These are phyloP conservation scores for Ostrea denselamellosa DNA, from an alignment of 1,140 invertebrate genomes.

Conservation along the genomic window DNA sequence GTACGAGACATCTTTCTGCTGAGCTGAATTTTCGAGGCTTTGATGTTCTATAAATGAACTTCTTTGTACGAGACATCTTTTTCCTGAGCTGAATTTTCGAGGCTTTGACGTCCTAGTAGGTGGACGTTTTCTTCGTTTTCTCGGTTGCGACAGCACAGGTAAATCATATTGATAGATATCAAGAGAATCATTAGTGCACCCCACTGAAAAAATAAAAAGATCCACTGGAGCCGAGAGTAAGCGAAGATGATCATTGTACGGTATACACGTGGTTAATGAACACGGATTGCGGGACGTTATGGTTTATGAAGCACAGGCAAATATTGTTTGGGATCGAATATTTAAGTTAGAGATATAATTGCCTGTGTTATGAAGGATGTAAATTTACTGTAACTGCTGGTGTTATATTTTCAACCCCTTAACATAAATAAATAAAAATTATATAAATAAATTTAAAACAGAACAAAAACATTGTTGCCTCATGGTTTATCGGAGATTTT, in stretches of 20 bases:
- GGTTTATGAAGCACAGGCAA: too few relatives aligned
- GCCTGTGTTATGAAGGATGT: too few relatives aligned
- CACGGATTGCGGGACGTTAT: background rate
- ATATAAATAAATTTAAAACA: too few relatives aligned
- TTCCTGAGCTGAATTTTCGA: background rate
- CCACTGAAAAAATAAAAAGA: slow-evolving; percentile 44
- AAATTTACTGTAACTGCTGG: too few relatives aligned
- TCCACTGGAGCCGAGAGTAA: background rate
- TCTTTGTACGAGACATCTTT: slow-evolving; percentile 1
- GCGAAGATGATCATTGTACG: background rate
- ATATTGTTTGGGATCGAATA: too few relatives aligned
- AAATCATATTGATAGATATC: slow-evolving; percentile 3
- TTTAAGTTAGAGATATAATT: too few relatives aligned
- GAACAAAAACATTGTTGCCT: too few relatives aligned
- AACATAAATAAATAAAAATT: too few relatives aligned
- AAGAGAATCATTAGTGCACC: slow-evolving; percentile 4
- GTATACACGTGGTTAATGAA: background rate
- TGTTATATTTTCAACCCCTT: too few relatives aligned
- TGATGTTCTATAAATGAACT: background rate
- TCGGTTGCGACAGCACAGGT: background rate
- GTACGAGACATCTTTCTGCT: background rate
- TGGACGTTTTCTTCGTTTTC: background rate
- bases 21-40: background rate
- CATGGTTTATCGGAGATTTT: too few relatives aligned
- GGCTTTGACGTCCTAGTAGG: background rate